Evolutionary conservation across 2,113 vertebrate species (phyloP).

Genomic region (Romanogobio albipinnatus): DNA sequence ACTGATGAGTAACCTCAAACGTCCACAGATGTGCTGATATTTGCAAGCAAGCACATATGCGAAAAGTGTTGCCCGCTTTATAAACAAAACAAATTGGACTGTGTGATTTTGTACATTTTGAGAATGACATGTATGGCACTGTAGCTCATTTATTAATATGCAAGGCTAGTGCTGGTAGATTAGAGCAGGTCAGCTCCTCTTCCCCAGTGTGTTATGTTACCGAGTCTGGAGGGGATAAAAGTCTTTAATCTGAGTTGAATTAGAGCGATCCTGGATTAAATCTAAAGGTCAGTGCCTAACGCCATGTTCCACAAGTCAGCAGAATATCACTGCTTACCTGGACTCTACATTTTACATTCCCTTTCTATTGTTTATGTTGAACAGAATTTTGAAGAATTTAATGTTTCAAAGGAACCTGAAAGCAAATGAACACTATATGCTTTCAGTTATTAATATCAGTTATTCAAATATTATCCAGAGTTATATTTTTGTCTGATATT

Average conservation of each 20-base stretch:
- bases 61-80: background rate
- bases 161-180: constrained; percentile 41
- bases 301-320: constrained; percentile 54
- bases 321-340: constrained; percentile 46
- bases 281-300: constrained; percentile 74
- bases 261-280: constrained; percentile 76
- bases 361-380: background rate
- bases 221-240: constrained; percentile 59
- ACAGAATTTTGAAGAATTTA: background rate
- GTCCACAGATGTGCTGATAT: background rate
- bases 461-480: background rate
- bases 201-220: constrained; percentile 38
- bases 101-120: background rate
- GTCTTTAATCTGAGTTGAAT: constrained; percentile 75
- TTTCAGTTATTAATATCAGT: too few species aligned
- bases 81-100: background rate
- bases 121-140: background rate
- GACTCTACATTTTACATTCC: background rate
- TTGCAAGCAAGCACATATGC: background rate
- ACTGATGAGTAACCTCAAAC: background rate
- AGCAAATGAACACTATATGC: too few species aligned
- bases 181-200: constrained; percentile 41
- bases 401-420: background rate
- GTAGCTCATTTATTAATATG: constrained; percentile 9
- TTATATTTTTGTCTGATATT: background rate